phyloP scores from a whole-genome alignment of 2,113 vertebrate genomes.

The Tympanuchus pallidicinctus region DNA sequence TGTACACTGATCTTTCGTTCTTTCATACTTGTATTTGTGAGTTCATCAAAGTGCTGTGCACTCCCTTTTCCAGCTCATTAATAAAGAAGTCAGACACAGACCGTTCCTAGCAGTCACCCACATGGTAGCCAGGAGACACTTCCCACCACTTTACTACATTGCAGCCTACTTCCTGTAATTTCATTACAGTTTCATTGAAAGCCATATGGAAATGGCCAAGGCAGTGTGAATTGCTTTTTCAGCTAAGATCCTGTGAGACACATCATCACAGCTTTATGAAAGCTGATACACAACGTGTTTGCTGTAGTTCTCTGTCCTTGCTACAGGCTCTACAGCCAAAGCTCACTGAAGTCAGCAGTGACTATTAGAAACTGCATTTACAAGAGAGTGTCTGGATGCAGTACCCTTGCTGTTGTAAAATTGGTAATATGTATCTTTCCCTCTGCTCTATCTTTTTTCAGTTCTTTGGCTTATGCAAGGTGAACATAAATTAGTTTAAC shows the following conservation, averaged over 20 bases:
- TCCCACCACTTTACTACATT: conserved; percentile 24
- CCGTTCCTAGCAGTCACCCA: conserved; percentile 19
- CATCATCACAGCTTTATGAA: background rate
- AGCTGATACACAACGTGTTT: background rate
- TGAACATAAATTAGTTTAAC: background rate
- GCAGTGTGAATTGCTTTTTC: conserved; percentile 35
- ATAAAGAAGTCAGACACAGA: conserved; percentile 21
- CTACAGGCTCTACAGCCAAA: background rate
- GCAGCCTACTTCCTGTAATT: conserved; percentile 56
- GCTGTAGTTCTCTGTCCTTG: background rate
- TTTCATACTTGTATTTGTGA: background rate
- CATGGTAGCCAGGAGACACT: conserved; percentile 51
- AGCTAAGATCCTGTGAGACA: background rate
- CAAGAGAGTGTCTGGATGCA: background rate
- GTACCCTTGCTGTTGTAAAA: background rate
- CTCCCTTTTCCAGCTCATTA: conserved; percentile 44
- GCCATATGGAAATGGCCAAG: conserved; percentile 26
- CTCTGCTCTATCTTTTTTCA: background rate
- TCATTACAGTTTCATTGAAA: conserved; percentile 44
- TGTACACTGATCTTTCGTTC: conserved; percentile 4
- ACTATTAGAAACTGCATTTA: background rate
- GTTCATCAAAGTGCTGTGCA: conserved; percentile 31
- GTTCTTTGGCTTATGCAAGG: background rate
- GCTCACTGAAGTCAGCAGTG: background rate
- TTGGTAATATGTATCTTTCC: background rate